Base-by-base conservation (phyloP, 53 echinoderm and acorn worm species). In the Mesocentrotus franciscanus region DNA sequence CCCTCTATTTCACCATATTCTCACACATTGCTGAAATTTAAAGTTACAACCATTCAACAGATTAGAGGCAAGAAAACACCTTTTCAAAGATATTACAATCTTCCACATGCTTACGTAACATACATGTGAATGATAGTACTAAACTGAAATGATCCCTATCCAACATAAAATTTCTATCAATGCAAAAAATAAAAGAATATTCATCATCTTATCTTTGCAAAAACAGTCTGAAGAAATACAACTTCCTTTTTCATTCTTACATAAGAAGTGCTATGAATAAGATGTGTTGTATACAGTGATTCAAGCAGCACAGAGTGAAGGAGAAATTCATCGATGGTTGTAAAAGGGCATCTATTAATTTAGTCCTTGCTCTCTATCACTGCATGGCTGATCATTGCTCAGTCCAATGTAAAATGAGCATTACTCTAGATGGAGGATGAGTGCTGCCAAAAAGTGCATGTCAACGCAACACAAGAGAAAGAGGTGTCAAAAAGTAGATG, bases 291-390 rank as follows among this genome's bases (percentile, higher is more conserved):
- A 68, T 8, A 68, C 4, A 24, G 24, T 24, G 33, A 76, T 9
- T 33, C 42, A 18, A 55, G 58, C 87, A 56, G 13, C 49, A 87
- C 29, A 87, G n/a, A 58, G 59, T 57, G n/a, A 49, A 12, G 29
- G 58, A 87, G 87, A 56, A 58, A 81, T 8, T 22, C 55, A 84
- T 8, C 14, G 87, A 59, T 13, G 87, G 58, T 27, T n/a, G 87
- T 87, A 57, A 87, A 87, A 87, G 59, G 87, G 87, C 87, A 87
- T 87, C 87, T 87, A 87, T 87, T 87, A 87, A 87, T 87, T 87
- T 87, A 58, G 87, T 10, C 87, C 87, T 87, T 56, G 87, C 87
- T 87, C 59, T 87, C 59, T 87, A n/a, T 10, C n/a, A 2, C 56
- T 57, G 87, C 87, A 57, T 87, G 87, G 58, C 57, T 27, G 58